Percentiles rank a stretch among this genome's conserved stretches.
These are phyloP conservation scores for Morone saxatilis DNA, from an alignment of 2,113 vertebrate genomes.

Conservation along the genomic window DNA sequence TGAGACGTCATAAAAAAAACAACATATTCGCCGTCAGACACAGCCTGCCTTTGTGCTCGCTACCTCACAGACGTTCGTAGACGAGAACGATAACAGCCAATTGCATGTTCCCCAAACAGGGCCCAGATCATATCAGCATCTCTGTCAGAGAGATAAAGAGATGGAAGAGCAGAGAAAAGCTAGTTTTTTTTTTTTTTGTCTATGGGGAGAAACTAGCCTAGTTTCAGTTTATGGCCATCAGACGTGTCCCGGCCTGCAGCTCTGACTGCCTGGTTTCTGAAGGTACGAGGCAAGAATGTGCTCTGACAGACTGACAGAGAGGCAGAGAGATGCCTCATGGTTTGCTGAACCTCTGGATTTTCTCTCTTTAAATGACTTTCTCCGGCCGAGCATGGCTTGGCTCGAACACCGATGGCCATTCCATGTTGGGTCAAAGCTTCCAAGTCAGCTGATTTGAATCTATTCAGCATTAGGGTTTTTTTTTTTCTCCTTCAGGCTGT, in stretches of 20 bases:
- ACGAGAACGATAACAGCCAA: constrained; percentile 8
- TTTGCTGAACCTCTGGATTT: constrained; percentile 38
- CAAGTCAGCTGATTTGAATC: constrained; percentile 61
- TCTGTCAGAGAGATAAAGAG: constrained; percentile 34
- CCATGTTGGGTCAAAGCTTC: constrained; percentile 14
- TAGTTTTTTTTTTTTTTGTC: constrained; percentile 17
- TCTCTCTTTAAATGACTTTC: constrained; percentile 36
- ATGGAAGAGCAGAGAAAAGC: not conserved
- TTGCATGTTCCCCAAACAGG: constrained; percentile 32
- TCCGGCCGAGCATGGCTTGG: constrained; percentile 18
- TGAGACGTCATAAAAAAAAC: constrained; percentile 17
- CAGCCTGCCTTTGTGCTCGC: constrained; percentile 8
- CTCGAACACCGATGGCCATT: constrained; percentile 21
- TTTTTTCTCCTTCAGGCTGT: constrained; percentile 3
- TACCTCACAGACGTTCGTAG: constrained; percentile 7
- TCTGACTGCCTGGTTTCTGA: constrained; percentile 63
- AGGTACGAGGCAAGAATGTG: constrained; percentile 66
- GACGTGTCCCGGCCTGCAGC: constrained; percentile 77
- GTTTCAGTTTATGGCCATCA: constrained; percentile 71
- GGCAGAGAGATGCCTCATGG: constrained; percentile 17
- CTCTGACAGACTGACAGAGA: constrained; percentile 25
- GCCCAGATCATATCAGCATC: constrained; percentile 52
- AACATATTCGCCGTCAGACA: constrained; percentile 1
- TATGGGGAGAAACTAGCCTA: constrained; percentile 61
- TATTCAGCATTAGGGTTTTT: constrained; percentile 6